Conservation (phyloP, 2,888 invertebrate species). For the Caenorhabditis sp. region DNA sequence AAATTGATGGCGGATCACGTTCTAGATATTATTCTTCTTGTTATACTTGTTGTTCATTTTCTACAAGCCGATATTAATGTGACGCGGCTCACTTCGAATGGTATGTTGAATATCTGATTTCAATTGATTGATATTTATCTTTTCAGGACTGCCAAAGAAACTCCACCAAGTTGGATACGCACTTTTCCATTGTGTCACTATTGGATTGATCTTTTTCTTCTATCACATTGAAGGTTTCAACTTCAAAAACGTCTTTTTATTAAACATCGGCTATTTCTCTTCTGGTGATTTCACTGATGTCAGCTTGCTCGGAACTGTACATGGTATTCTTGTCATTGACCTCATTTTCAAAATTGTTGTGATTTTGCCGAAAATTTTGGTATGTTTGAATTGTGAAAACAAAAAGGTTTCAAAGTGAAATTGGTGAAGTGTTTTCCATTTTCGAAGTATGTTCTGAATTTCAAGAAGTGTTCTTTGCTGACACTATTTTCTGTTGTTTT, state of each 20-base stretch:
- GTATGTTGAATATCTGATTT: neutral
- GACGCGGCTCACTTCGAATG: slow-evolving; percentile 12
- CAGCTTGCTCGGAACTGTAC: slow-evolving; percentile 11
- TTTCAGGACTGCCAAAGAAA: slow-evolving; percentile 13
- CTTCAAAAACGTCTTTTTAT: slow-evolving; percentile 14
- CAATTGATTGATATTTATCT: no score
- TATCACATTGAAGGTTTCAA: slow-evolving; percentile 7
- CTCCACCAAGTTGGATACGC: slow-evolving; percentile 12
- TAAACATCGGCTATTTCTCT: slow-evolving; percentile 5
- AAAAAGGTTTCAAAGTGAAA: no score
- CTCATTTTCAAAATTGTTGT: slow-evolving; percentile 25
- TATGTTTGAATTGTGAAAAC: neutral
- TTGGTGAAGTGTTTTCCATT: no score
- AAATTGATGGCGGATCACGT: slow-evolving; percentile 21
- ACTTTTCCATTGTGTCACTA: neutral
- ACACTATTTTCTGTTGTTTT: no score
- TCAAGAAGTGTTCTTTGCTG: no score
- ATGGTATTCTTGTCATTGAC: slow-evolving; percentile 20
- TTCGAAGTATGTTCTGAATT: no score
- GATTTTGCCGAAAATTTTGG: slow-evolving; percentile 19
- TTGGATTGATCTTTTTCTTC: neutral
- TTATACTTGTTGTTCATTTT: slow-evolving; percentile 3
- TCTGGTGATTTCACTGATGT: slow-evolving; percentile 15
- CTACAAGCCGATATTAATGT: slow-evolving; percentile 13
- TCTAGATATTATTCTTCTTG: slow-evolving; percentile 5